Evolutionary conservation across 37 sponge, comb jelly and placozoan species (phyloP).

Genomic region (Aphrocallistes beatrix): DNA sequence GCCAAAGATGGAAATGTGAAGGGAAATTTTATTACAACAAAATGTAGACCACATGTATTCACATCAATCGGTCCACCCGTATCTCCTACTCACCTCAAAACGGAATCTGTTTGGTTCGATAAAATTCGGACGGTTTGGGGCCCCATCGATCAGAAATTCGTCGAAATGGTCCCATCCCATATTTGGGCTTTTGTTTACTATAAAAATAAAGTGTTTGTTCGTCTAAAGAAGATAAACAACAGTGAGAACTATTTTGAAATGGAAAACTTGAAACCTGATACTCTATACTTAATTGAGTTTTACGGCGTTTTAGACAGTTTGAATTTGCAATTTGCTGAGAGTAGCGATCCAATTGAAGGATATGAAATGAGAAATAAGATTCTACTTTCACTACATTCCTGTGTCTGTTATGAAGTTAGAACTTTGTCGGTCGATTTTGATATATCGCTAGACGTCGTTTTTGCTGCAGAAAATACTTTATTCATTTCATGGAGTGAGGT

Average conservation of each 20-base stretch:
- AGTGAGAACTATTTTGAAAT: neutral
- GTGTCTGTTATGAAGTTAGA: neutral
- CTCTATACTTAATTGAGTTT: neutral
- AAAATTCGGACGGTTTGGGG: neutral
- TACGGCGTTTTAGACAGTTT: neutral
- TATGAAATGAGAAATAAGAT: neutral
- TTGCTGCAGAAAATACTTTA: neutral
- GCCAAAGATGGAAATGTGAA: neutral
- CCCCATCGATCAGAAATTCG: neutral
- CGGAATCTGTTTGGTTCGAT: neutral
- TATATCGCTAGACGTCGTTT: neutral
- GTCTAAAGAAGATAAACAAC: neutral
- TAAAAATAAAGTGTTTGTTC: constrained; percentile 6
- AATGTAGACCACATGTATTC: neutral
- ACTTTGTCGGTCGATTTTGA: neutral
- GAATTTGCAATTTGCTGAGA: neutral
- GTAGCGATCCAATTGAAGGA: neutral
- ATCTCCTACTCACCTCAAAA: neutral
- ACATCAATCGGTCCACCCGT: neutral
- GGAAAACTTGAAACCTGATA: neutral
- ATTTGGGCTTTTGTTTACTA: constrained; percentile 15
- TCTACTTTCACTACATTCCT: neutral
- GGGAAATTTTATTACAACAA: neutral
- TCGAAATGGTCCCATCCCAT: neutral
- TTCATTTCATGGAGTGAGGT: neutral